These are phyloP conservation scores for Polymixis lichenea DNA, from an alignment of 2,888 invertebrate genomes.

Conservation along the genomic window DNA sequence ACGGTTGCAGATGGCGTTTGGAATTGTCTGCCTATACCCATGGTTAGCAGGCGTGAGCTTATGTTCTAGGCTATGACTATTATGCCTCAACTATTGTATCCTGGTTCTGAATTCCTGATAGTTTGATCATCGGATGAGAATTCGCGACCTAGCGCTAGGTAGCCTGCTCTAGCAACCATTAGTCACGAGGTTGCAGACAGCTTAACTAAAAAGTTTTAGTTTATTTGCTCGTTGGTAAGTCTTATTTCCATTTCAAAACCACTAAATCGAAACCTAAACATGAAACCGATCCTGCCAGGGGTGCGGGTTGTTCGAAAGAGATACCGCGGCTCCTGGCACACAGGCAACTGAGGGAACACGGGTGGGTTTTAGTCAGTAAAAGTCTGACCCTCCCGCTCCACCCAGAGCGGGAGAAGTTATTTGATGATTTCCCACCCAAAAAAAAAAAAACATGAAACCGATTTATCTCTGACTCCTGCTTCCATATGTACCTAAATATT, in stretches of 20 bases:
- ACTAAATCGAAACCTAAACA: conserved; percentile 18
- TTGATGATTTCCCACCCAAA: no score
- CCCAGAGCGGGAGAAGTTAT: no score
- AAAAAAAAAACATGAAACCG: conserved; percentile 46
- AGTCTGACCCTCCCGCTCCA: no score
- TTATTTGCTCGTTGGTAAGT: background rate
- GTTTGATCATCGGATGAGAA: background rate
- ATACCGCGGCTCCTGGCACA: no score
- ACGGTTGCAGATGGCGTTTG: background rate
- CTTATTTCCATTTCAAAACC: conserved; percentile 29
- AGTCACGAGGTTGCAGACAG: background rate
- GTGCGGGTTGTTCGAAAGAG: no score
- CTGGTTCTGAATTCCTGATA: background rate
- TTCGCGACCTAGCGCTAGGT: background rate
- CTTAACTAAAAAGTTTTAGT: conserved; percentile 11
- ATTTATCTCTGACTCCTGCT: conserved; percentile 37
- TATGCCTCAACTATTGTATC: background rate
- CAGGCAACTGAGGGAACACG: no score
- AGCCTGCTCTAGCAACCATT: background rate
- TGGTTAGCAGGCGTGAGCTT: background rate
- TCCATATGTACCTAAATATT: conserved; percentile 39
- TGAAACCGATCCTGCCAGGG: no score
- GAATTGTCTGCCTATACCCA: background rate
- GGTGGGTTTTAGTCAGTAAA: no score
- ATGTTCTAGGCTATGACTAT: background rate